Base-by-base conservation (phyloP, 2,888 invertebrate species). In the Zygogramma bicolorata region DNA sequence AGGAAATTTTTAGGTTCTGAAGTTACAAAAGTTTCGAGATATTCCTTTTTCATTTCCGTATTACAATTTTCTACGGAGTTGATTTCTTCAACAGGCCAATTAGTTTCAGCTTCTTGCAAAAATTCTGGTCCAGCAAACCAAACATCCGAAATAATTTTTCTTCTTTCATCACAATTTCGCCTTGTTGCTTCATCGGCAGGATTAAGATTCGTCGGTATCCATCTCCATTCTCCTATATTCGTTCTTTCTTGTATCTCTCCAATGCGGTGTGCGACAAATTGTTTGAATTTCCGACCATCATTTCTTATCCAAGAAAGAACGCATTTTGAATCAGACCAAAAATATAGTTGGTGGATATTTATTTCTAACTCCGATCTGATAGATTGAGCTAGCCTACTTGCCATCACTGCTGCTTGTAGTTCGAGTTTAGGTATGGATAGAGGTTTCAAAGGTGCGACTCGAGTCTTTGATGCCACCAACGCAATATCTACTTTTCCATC, bases 321-420 rank as follows among this genome's bases (percentile, higher is more conserved):
- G 2, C 76, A 78, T 67, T 71, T 80, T 3, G 81, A 83, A 42
- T 83, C 81, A 1, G 79, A 70, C 83, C 81, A 82, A 62, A 77
- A 80, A 29, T 70, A 57, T 0, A 15, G 68, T 4, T 61, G 10
- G 15, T 65, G 40, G 15, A 78, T 72, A 0, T 42, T 25, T 20
- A 80, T 65, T 70, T 70, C n/a, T 67, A 75, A 25, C 59, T 67
- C 67, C 13, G 10, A 0, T 68, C 40, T 40, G 73, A 78, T 57
- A 66, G 71, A 27, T 79, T 68, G 20, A 72, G 70, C 5, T 49
- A 68, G 4, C 29, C 71, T 8, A 57, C 57, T 57, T 22, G 7
- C 38, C 38, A 38, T 8, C 2, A 38, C 38, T 2, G 58, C 61
- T 70, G 80, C 79, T 5, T 75, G 65, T 3, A 82, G 65, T 70